Evolutionary conservation across 1,140 invertebrate species (phyloP), one percentile per base, ranked within the genome.

Genomic region (Tenebrio molitor): DNA sequence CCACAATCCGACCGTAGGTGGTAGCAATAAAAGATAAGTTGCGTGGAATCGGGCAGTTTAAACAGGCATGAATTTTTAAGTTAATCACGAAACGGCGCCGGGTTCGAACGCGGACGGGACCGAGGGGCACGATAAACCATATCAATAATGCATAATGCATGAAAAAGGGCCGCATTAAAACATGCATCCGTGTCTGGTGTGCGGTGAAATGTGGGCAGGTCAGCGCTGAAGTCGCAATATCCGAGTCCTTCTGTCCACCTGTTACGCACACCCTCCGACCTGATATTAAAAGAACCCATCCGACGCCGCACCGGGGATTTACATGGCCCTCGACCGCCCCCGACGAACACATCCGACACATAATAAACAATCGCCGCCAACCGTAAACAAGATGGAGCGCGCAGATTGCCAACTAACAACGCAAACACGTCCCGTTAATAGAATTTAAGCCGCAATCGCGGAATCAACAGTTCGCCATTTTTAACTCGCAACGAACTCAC

Each of bases 91-190:
- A 29, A 58, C 50, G 50, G 50, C 50, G 50, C 50, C 50, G 50
- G 29, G 50, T 25, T 50, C 50, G 50, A 58, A 58, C 12, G 50
- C 50, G 50, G 50, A 58, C 50, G 50, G 50, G 50, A 58, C 50
- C 50, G 50, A 58, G 50, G 50, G 50, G 50, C 50, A 58, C 50
- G 50, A 58, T 58, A 58, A 58, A 58, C 36, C 64, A 23, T 44
- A 66, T 66, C 64, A 66, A 66, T 66, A 42, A 66, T 66, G 42
- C 36, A 66, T 66, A 66, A 66, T 42, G 64, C 36, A 66, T 42
- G 36, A 21, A 42, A 66, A 66, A 44, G 14, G 10, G 50, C n/a
- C 23, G 21, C 15, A 58, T 58, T 66, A 66, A 42, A 66, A 66
- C 64, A 66, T 41, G 36, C 10, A 29, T 66, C 36, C 5, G 36